Conservation (phyloP, 2,888 invertebrate genomes). For the Nomada goodeniana region DNA sequence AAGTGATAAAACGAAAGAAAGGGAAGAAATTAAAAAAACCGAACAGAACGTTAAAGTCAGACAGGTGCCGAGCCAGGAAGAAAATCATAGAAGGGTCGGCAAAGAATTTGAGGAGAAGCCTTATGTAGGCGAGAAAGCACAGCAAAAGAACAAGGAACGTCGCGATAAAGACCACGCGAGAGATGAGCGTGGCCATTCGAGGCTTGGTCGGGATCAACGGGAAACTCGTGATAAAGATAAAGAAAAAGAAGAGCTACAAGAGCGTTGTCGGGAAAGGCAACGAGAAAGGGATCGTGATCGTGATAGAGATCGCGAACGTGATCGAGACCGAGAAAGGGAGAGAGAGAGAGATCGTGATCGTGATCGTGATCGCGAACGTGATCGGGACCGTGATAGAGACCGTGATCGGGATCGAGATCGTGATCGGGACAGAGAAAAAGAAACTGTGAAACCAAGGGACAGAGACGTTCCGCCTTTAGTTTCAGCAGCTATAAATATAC, state of each 20-base stretch:
- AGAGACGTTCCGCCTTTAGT: conserved; percentile 62
- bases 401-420: conserved; percentile 66
- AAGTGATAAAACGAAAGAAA: conserved; percentile 79
- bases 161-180: conserved; percentile 78
- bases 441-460: conserved; percentile 64
- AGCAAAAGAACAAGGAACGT: conserved; percentile 81
- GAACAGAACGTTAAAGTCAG: conserved; percentile 71
- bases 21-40: conserved; percentile 64
- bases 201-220: conserved; percentile 69
- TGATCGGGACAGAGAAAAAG: conserved; percentile 70
- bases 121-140: conserved; percentile 85
- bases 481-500: conserved; percentile 53
- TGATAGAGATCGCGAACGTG: conserved; percentile 84
- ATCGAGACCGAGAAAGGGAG: conserved; percentile 64
- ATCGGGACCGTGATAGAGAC: conserved; percentile 72
- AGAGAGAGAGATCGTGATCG: conserved; percentile 75
- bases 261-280: conserved; percentile 87
- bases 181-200: conserved; percentile 76
- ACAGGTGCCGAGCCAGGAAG: conserved; percentile 75
- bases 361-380: conserved; percentile 73
- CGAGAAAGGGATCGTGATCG: conserved; percentile 85
- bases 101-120: conserved; percentile 78
- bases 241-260: conserved; percentile 87
- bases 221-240: conserved; percentile 77
- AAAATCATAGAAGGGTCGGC: conserved; percentile 82